Percentiles rank a stretch among this genome's conserved stretches.
Conservation (phyloP, 2,888 invertebrate genomes). For the Meiosimyza platycephala region DNA sequence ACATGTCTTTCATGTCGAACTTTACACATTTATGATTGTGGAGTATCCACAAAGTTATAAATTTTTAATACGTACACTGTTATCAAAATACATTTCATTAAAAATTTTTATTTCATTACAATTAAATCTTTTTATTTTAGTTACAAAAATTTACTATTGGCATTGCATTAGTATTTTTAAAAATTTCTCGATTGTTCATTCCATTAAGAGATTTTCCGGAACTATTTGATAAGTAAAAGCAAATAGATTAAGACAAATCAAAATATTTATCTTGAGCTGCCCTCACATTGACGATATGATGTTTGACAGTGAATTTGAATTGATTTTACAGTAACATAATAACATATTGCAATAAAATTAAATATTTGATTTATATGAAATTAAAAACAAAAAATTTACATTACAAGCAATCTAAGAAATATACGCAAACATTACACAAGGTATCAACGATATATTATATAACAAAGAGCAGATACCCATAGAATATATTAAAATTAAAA, state of each 20-base stretch:
- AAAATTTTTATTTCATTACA: background rate
- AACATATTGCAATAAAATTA: constrained; percentile 16
- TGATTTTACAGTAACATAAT: background rate
- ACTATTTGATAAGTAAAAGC: background rate
- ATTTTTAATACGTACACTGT: background rate
- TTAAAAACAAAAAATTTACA: constrained; percentile 26
- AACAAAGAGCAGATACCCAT: background rate
- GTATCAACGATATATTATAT: no score
- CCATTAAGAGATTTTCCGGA: constrained; percentile 4
- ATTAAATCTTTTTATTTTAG: background rate
- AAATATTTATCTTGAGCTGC: background rate
- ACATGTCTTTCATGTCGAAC: no score
- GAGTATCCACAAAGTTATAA: no score
- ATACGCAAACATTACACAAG: background rate
- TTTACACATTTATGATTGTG: no score
- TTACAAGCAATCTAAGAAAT: constrained; percentile 4
- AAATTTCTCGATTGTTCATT: no score
- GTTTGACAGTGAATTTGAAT: background rate
- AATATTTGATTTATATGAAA: background rate
- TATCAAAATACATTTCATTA: constrained; percentile 13
- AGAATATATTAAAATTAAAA: constrained; percentile 7
- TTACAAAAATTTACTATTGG: constrained; percentile 8
- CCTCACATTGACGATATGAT: constrained; percentile 1
- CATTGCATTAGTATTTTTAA: constrained; percentile 1
- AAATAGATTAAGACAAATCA: constrained; percentile 1